A percentile compares a stretch with the other conserved stretches of the same genome.
Conservation (phyloP, 2,888 invertebrate genomes). For the Melieria picta region DNA sequence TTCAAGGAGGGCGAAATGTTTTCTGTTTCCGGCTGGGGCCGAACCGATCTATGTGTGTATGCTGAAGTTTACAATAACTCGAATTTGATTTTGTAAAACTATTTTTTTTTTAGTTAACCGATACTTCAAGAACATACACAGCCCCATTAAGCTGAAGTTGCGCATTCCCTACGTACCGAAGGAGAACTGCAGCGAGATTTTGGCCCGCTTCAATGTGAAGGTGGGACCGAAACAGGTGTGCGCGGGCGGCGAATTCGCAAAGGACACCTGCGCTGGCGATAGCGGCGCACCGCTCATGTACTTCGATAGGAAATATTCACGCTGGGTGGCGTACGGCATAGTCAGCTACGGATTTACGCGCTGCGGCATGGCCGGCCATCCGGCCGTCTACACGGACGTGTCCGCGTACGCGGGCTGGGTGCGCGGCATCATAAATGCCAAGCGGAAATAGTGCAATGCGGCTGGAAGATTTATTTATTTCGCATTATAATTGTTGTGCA, state of each 20-base stretch:
- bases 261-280: conserved; percentile 77
- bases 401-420: conserved; percentile 75
- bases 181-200: conserved; percentile 69
- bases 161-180: conserved; percentile 70
- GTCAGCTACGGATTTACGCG: conserved; percentile 76
- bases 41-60: conserved; percentile 68
- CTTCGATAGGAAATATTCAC: conserved; percentile 63
- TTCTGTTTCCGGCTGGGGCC: conserved; percentile 73
- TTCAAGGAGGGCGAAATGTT: conserved; percentile 67
- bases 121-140: conserved; percentile 63
- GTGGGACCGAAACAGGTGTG: conserved; percentile 73
- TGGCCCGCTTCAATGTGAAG: conserved; percentile 67
- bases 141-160: conserved; percentile 74
- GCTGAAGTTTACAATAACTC: not conserved
- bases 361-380: conserved; percentile 74
- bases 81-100: not conserved
- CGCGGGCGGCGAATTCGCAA: conserved; percentile 74
- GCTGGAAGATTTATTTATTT: conserved; percentile 35
- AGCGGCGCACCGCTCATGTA: conserved; percentile 81
- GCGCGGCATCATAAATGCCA: conserved; percentile 44
- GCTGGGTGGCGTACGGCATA: conserved; percentile 72
- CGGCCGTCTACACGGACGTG: conserved; percentile 76
- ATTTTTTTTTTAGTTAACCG: conserved; percentile 55
- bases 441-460: not conserved
- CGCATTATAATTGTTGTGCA: conserved; percentile 15